phyloP scores from a whole-genome alignment of 2,113 vertebrate species.

The Patagioenas fasciata region DNA sequence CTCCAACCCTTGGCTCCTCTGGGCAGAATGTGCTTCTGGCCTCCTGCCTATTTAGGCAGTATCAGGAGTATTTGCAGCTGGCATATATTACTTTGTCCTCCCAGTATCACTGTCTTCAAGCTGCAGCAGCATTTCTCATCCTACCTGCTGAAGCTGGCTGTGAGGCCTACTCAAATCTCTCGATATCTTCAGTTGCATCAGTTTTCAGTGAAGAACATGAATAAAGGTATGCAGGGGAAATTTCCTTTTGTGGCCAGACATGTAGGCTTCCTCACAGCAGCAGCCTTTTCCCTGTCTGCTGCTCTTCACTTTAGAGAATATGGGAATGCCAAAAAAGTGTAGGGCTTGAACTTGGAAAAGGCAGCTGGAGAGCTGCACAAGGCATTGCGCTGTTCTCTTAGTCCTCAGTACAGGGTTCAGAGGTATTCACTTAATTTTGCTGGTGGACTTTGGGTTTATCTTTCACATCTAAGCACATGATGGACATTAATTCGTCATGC shows the following conservation, averaged over 20 bases:
- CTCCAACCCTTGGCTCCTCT: background rate
- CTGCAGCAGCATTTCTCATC: background rate
- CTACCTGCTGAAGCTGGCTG: background rate
- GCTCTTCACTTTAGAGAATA: background rate
- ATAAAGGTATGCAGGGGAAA: background rate
- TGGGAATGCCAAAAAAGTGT: background rate
- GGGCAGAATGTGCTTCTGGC: background rate
- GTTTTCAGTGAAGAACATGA: background rate
- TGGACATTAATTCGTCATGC: background rate
- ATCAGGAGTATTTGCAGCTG: background rate
- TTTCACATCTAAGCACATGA: background rate
- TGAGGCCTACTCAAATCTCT: background rate
- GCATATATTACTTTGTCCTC: background rate
- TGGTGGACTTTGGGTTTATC: background rate
- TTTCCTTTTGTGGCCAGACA: background rate
- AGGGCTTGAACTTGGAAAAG: accelerated
- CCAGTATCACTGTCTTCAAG: too few species aligned
- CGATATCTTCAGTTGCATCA: background rate
- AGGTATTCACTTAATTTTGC: background rate
- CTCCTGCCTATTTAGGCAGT: background rate
- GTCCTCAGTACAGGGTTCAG: background rate
- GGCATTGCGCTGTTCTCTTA: background rate
- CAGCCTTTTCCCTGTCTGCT: accelerated
- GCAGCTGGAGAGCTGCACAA: accelerated
- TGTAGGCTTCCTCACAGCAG: background rate